Evolutionary conservation across 2,797 vertebrate genomes (phyloP), one percentile per base, ranked within the genome.

Genomic region (Sebastes glaucus): DNA sequence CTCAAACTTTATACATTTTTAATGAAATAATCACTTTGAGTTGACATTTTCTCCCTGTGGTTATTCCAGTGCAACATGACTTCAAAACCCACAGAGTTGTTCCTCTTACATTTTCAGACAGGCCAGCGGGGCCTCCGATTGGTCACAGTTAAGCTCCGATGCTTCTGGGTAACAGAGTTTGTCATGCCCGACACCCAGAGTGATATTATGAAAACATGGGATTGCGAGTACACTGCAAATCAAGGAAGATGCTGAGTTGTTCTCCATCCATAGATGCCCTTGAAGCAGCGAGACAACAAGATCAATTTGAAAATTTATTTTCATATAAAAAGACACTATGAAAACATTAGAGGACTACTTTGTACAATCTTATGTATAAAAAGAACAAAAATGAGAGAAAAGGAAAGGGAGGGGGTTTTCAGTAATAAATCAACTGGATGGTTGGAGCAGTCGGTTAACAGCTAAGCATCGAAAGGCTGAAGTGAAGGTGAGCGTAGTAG

Each of bases 261-360:
- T 76, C 42, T 76, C 71, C 70, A 25, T 80, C 75, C 68, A 8
- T 79, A 72, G 82, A 89, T 46, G 82, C 70, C 89, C 87, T 90
- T 77, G 74, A 85, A 81, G 78, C 65, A 77, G 74, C 28, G 9
- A 91, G 85, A 91, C 90, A 82, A 71, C 30, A 28, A 53, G 76
- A 83, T 95, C 90, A 80, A 93, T 94, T 95, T 95, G 93, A 95
- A 95, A 95, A 95, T 95, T 95, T 96, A 96, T 95, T 96, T 96
- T 96, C 93, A 95, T 96, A 96, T 94, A 95, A 96, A 96, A 96
- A 95, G 90, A 95, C 93, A 96, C 95, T 96, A 96, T 96, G 95
- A 96, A 96, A 96, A 96, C 95, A 95, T 94, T 94, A 96, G 93
- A 95, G 94, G 94, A 95, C 94, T 94, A 94, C 93, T 95, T 95